phyloP scores from a whole-genome alignment of 2,113 vertebrate genomes.

The Cynocephalus volans region DNA sequence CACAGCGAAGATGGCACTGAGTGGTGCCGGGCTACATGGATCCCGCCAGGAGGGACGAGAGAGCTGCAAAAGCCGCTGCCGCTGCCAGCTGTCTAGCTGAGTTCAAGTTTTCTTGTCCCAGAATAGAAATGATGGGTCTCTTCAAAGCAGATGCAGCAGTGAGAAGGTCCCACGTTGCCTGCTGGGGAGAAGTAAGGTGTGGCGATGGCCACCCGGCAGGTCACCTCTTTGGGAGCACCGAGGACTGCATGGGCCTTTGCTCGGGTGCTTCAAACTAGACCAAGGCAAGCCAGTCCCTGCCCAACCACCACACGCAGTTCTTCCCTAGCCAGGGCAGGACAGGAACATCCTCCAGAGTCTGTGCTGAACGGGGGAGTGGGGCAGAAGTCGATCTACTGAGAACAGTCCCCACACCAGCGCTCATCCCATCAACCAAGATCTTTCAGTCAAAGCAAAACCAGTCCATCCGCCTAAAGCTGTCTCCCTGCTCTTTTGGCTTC shows the following conservation, averaged over 20 bases:
- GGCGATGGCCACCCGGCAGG: fast-evolving
- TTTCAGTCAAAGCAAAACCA: constrained; percentile 87
- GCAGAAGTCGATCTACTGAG: not conserved
- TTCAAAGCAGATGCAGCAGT: not conserved
- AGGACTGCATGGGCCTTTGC: not conserved
- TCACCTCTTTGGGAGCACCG: not conserved
- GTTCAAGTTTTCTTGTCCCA: constrained; percentile 39
- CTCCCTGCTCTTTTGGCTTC: constrained; percentile 79
- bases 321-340: not conserved
- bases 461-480: constrained; percentile 80
- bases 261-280: not conserved
- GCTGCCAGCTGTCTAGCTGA: not conserved
- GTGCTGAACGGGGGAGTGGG: not conserved
- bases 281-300: not conserved
- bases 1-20: not conserved
- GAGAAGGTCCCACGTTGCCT: not conserved
- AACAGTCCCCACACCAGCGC: not conserved
- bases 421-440: constrained; percentile 76
- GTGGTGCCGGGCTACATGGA: not conserved
- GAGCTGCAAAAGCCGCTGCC: not conserved
- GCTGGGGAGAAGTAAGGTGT: not conserved
- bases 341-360: not conserved
- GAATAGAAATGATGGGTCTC: constrained; percentile 55
- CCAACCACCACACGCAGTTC: not conserved
- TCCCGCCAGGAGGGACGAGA: not conserved